Percentiles rank a stretch among this genome's conserved stretches.
Conservation (phyloP, 2,888 invertebrate species). For the Timandra comae region DNA sequence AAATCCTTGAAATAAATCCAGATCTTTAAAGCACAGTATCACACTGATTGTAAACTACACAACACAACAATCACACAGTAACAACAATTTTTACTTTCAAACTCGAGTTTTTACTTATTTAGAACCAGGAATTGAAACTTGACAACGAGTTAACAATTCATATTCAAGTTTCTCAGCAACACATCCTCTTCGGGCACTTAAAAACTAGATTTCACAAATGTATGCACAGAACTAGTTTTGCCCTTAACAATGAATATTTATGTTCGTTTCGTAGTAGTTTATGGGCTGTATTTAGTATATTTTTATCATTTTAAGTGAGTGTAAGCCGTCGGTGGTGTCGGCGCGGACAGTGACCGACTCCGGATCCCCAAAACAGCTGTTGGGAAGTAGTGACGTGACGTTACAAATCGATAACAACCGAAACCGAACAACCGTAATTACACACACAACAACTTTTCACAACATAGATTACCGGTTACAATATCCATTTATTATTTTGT, state of each 20-base stretch:
- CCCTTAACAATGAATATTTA: no score
- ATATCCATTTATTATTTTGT: slow-evolving; percentile 34
- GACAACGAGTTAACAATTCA: no score
- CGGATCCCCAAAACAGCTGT: slow-evolving; percentile 67
- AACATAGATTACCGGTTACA: slow-evolving; percentile 48
- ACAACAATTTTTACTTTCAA: no score
- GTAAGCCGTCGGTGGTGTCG: slow-evolving; percentile 1
- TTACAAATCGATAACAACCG: slow-evolving; percentile 62
- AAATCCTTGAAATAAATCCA: slow-evolving; percentile 56
- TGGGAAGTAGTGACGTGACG: slow-evolving; percentile 46
- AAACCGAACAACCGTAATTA: slow-evolving; percentile 41
- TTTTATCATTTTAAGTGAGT: not conserved
- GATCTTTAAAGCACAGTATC: slow-evolving; percentile 9
- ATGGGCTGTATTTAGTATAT: not conserved
- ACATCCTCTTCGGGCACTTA: no score
- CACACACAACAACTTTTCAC: slow-evolving; percentile 47
- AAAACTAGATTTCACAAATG: no score
- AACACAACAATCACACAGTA: no score
- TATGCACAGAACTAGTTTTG: no score
- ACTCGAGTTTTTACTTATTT: no score
- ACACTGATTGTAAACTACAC: slow-evolving; percentile 2
- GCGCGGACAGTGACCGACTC: slow-evolving; percentile 31
- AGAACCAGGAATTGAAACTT: no score
- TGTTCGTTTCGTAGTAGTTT: no score
- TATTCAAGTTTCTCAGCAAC: no score